phyloP scores from a whole-genome alignment of 2,797 vertebrate genomes.

The Antennarius maculatus region DNA sequence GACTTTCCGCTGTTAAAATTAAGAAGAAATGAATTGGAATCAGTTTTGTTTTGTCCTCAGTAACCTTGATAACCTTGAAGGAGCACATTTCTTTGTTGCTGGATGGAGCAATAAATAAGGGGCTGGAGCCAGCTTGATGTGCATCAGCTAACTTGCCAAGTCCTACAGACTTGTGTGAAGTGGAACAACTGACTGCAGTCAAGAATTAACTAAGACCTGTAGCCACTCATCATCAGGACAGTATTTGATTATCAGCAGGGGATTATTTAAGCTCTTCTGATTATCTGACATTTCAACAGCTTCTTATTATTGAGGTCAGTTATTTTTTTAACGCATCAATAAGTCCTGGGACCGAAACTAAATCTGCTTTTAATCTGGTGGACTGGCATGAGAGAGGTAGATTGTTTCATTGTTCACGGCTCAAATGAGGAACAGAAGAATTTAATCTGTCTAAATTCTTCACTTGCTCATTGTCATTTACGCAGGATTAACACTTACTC shows the following conservation, averaged over 20 bases:
- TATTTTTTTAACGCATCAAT: slow-evolving; percentile 57
- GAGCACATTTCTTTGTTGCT: slow-evolving; percentile 44
- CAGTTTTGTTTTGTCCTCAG: slow-evolving; percentile 12
- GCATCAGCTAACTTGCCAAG: slow-evolving; percentile 29
- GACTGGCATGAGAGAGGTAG: slow-evolving; percentile 23
- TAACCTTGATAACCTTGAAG: slow-evolving; percentile 51
- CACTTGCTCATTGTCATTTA: slow-evolving; percentile 14
- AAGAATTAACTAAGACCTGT: slow-evolving; percentile 34
- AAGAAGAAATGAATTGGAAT: slow-evolving; percentile 2
- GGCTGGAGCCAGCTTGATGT: slow-evolving; percentile 29
- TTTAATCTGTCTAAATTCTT: slow-evolving; percentile 59
- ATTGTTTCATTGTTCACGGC: slow-evolving; percentile 33
- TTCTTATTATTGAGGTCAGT: slow-evolving; percentile 70
- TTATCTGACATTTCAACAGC: slow-evolving; percentile 71
- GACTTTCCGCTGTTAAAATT: slow-evolving; percentile 10
- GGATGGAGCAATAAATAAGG: slow-evolving; percentile 46
- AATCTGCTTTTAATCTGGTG: slow-evolving; percentile 49
- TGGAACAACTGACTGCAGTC: slow-evolving; percentile 39
- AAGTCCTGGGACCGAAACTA: slow-evolving; percentile 59
- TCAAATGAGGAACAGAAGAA: slow-evolving; percentile 40
- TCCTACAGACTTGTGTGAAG: slow-evolving; percentile 28
- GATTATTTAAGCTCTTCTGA: slow-evolving; percentile 28
- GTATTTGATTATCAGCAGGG: slow-evolving; percentile 42
- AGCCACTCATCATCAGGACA: slow-evolving; percentile 42
- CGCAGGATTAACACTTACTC: background rate